Evolutionary conservation across 2,113 vertebrate species (phyloP).

Genomic region (Cromileptes altivelis): DNA sequence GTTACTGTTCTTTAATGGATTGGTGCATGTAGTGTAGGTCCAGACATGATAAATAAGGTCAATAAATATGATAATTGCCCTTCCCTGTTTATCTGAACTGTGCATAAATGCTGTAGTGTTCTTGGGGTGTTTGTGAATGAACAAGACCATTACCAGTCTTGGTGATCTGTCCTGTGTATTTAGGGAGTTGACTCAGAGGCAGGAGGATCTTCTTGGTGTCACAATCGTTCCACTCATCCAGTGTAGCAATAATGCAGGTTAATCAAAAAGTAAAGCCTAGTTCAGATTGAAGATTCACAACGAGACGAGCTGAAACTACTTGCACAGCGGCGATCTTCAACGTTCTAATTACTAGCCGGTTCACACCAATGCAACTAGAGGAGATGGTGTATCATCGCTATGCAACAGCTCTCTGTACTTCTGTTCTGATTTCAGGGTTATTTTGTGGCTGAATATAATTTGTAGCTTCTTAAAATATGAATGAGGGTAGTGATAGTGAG

Average conservation of each 20-base stretch:
- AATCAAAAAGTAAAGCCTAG: background rate
- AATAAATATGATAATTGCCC: background rate
- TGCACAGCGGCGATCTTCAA: too few relatives aligned
- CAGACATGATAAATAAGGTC: background rate
- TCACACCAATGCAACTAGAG: too few relatives aligned
- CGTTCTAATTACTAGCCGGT: too few relatives aligned
- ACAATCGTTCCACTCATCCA: background rate
- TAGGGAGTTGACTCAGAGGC: background rate
- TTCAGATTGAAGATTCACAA: too few relatives aligned
- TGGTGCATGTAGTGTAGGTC: background rate
- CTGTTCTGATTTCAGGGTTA: too few relatives aligned
- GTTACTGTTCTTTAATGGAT: background rate
- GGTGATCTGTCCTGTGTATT: background rate
- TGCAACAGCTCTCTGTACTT: too few relatives aligned
- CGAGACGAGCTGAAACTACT: too few relatives aligned
- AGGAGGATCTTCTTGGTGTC: background rate
- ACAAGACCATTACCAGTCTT: background rate
- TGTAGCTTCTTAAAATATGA: too few relatives aligned
- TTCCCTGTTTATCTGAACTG: background rate
- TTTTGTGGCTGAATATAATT: too few relatives aligned
- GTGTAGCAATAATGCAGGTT: background rate
- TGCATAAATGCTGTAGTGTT: background rate
- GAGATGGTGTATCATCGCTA: too few relatives aligned
- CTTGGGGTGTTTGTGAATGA: background rate
- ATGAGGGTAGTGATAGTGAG: too few relatives aligned